Evolutionary conservation across 2,113 vertebrate species (phyloP).

Genomic region (Dryoscopus gambensis): DNA sequence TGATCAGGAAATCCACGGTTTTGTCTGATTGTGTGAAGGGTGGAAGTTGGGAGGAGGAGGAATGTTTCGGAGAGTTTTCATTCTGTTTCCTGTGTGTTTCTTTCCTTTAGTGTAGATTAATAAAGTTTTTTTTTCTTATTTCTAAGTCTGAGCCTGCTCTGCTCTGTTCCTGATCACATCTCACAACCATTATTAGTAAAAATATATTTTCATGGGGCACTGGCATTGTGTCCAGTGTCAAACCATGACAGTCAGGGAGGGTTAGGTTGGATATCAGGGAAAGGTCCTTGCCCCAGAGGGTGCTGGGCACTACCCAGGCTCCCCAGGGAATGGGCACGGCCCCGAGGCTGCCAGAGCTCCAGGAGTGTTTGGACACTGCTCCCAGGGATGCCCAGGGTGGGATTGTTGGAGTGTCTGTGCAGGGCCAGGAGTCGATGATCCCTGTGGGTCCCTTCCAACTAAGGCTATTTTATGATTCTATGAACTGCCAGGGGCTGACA

Average conservation of each 20-base stretch:
- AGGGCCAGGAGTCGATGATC: rapidly evolving
- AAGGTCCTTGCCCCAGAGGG: not conserved
- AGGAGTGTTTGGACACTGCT: rapidly evolving
- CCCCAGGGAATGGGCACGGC: not conserved
- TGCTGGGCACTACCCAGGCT: not conserved
- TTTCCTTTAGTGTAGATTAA: too few species aligned
- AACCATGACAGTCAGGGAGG: not conserved
- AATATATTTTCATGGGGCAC: too few species aligned
- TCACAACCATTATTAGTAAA: too few species aligned
- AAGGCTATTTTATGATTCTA: not conserved
- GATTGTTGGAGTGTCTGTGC: not conserved
- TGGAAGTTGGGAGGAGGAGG: too few species aligned
- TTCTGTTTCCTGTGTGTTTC: too few species aligned
- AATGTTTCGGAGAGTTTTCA: too few species aligned
- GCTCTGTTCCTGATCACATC: too few species aligned
- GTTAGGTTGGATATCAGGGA: not conserved
- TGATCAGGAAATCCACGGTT: too few species aligned
- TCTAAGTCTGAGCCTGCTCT: too few species aligned
- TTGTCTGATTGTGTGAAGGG: too few species aligned
- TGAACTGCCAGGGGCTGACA: not conserved
- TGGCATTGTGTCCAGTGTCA: too few species aligned
- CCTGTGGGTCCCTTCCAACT: not conserved
- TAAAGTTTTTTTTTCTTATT: too few species aligned
- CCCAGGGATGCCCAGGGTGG: not conserved
- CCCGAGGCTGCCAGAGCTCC: not conserved